Base-by-base conservation (phyloP, 1,140 invertebrate species). In the Bradysia coprophila region DNA sequence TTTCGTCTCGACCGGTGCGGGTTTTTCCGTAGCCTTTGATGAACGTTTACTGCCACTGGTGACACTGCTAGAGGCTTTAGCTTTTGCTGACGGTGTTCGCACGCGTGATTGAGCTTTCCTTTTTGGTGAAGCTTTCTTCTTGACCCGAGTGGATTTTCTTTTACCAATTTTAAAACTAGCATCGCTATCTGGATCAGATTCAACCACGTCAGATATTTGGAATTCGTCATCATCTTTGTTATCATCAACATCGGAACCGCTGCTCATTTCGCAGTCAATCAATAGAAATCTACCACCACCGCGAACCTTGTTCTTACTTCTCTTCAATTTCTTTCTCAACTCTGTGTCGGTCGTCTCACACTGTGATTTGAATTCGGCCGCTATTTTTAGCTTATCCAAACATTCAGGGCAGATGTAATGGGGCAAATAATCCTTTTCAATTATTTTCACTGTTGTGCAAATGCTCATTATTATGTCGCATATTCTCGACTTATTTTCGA, bases 201-300 rank as follows among this genome's bases (percentile, higher is more conserved):
- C 52, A 1, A 44, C 53, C 4, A 56, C 60, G 33, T 60, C 57
- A 5, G 57, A 57, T 1, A 59, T 51, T 42, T 62, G 58, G 4
- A 56, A 61, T 38, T 58, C 55, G 0, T 49, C 57, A 45, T 57
- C 57, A 36, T 59, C 55, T 13, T 58, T 51, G 0, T 49, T 46
- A 31, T 61, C 55, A 20, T 50, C 50, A 6, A 58, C 58, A 32
- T 54, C 54, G n/a, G 49, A 47, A 0, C 54, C 51, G 4, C 43
- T 15, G 0, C 53, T 49, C 1, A 38, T 21, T 3, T 24, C 40
- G 31, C 61, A 60, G 46, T 64, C 62, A 11, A 64, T 61, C 4
- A 63, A 52, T 20, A 63, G 61, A 46, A 62, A 63, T 19, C 56
- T 58, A 2, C 53, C 54, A 2, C 56, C 56, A 2, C 57, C 47